Conservation (phyloP, 2,888 invertebrate species). For the Prionchulus punctatus region DNA sequence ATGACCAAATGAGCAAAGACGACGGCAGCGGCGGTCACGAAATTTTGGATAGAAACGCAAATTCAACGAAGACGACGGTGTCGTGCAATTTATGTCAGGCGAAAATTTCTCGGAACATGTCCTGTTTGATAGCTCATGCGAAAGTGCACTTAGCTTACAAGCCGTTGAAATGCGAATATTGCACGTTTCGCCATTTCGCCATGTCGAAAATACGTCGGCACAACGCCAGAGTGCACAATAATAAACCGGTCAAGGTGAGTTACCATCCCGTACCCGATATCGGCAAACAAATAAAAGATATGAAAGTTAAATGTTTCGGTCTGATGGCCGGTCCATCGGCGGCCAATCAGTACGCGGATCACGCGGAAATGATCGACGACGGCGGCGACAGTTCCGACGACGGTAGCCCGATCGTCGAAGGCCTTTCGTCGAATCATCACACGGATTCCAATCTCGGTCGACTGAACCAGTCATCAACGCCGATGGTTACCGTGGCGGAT, state of each 20-base stretch:
- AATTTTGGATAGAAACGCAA: no score
- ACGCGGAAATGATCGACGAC: neutral
- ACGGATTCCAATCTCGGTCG: neutral
- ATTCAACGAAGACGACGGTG: no score
- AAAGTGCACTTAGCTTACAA: conserved; percentile 11
- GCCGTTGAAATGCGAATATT: conserved; percentile 11
- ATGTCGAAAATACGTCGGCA: conserved; percentile 9
- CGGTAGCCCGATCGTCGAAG: neutral
- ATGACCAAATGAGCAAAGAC: no score
- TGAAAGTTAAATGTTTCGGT: conserved; percentile 9
- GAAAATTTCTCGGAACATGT: neutral
- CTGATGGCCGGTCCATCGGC: neutral
- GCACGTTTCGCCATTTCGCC: conserved; percentile 8
- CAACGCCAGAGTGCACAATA: conserved; percentile 1
- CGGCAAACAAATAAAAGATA: conserved; percentile 2
- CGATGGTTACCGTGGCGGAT: no score
- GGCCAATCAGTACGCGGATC: neutral
- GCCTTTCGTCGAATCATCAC: neutral
- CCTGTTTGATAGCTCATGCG: conserved; percentile 8
- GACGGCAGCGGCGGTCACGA: no score
- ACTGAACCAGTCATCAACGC: no score
- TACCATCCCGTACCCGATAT: conserved; percentile 10
- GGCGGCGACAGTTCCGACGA: neutral
- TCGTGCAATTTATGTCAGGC: conserved; percentile 2
- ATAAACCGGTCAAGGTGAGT: conserved; percentile 5